Conservation (phyloP, 2,888 invertebrate genomes). For the Hydrotaea diabolus region DNA sequence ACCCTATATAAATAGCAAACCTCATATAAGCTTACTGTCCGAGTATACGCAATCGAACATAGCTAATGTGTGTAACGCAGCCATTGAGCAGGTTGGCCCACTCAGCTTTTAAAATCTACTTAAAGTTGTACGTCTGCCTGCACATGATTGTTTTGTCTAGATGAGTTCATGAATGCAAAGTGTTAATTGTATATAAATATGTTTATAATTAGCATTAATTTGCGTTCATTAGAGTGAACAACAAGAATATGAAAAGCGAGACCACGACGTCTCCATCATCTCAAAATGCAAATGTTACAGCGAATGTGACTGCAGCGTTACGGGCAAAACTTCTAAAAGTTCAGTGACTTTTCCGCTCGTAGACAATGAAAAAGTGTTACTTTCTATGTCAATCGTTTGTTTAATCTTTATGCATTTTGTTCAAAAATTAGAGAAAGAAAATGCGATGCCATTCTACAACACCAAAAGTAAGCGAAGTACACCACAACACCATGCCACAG, state of each 20-base stretch:
- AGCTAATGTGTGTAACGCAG: no score
- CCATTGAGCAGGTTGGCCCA: constrained; percentile 24
- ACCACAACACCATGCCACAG: background rate
- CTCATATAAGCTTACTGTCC: no score
- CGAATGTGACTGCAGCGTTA: background rate
- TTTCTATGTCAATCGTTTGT: constrained; percentile 51
- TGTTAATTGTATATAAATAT: constrained; percentile 57
- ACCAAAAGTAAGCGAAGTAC: constrained; percentile 15
- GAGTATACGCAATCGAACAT: no score
- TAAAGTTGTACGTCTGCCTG: constrained; percentile 14
- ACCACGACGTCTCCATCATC: background rate
- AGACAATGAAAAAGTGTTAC: constrained; percentile 57
- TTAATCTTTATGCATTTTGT: background rate
- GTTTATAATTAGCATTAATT: constrained; percentile 68
- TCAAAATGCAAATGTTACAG: constrained; percentile 40
- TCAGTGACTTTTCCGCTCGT: constrained; percentile 41
- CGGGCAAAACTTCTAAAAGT: constrained; percentile 33
- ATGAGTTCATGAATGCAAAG: constrained; percentile 17
- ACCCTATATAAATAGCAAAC: no score
- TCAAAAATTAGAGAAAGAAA: constrained; percentile 29
- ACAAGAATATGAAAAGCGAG: constrained; percentile 53
- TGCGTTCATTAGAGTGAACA: constrained; percentile 59
- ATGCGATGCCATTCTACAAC: constrained; percentile 43
- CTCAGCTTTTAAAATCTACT: constrained; percentile 15
- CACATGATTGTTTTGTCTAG: constrained; percentile 7